Evolutionary conservation across 2,113 vertebrate genomes (phyloP).

Genomic region (Sapayoa aenigma): DNA sequence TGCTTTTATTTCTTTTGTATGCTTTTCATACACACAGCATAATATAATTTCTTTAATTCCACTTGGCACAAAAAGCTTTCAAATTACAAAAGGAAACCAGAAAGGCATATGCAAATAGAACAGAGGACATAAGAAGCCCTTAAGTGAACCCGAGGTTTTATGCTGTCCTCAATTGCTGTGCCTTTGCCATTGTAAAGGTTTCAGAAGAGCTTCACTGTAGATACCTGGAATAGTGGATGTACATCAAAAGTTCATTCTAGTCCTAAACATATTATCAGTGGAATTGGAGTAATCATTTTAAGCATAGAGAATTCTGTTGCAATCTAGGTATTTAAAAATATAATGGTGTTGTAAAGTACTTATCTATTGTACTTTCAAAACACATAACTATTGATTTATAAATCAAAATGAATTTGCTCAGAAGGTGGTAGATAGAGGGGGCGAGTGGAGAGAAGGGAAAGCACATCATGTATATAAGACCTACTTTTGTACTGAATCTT

Average conservation of each 20-base stretch:
- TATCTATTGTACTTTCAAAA: neutral
- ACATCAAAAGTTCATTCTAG: neutral
- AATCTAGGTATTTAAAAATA: neutral
- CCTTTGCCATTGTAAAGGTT: neutral
- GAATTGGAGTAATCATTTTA: neutral
- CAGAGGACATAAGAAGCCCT: neutral
- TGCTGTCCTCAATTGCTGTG: neutral
- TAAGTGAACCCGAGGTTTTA: neutral
- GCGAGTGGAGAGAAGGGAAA: neutral
- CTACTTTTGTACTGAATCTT: neutral
- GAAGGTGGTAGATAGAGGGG: neutral
- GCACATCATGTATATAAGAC: neutral
- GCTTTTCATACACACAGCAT: neutral
- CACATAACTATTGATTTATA: neutral
- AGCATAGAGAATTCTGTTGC: neutral
- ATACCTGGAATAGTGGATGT: neutral
- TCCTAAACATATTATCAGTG: neutral
- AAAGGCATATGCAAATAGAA: neutral
- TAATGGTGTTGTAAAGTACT: neutral
- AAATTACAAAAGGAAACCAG: neutral
- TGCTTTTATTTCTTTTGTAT: neutral
- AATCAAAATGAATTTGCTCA: neutral
- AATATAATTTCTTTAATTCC: neutral
- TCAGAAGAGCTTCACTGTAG: neutral
- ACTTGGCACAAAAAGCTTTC: neutral